phyloP scores from a whole-genome alignment of 2,113 vertebrate species.

The Entomyzon cyanotis region DNA sequence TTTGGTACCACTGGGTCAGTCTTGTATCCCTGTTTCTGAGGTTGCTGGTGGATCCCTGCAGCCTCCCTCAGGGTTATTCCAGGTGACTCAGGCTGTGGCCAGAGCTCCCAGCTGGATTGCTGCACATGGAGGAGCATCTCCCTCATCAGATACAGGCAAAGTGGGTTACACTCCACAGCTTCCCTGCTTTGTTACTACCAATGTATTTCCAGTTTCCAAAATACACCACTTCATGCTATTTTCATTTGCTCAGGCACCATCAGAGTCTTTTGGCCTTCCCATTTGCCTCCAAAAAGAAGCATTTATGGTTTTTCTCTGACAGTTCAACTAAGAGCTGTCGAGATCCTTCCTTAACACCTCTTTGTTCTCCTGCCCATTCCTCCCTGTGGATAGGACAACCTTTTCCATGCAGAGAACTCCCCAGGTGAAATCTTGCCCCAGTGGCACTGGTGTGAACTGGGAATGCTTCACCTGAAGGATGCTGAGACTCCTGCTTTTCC shows the following conservation, averaged over 20 bases:
- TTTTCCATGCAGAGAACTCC: not conserved
- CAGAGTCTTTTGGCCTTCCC: not conserved
- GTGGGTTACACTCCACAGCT: not conserved
- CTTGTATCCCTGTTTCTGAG: not conserved
- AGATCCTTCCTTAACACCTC: not conserved
- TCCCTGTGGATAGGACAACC: not conserved
- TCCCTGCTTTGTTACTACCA: not conserved
- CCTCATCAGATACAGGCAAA: rapidly evolving
- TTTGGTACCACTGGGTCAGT: not conserved
- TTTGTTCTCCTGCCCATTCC: not conserved
- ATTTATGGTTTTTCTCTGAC: not conserved
- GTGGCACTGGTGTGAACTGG: not conserved
- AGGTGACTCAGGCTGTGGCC: not conserved
- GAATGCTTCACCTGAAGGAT: not conserved
- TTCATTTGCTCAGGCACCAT: not conserved
- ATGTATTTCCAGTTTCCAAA: not conserved
- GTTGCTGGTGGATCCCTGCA: not conserved
- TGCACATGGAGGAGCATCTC: not conserved
- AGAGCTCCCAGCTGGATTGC: not conserved
- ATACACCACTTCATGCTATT: not conserved
- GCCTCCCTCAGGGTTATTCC: not conserved
- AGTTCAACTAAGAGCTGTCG: not conserved
- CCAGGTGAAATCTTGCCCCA: not conserved
- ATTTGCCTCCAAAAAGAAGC: not conserved
- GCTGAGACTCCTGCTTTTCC: not conserved